These are phyloP conservation scores for Littorina saxatilis DNA, from an alignment of 1,140 invertebrate species.

Conservation along the genomic window DNA sequence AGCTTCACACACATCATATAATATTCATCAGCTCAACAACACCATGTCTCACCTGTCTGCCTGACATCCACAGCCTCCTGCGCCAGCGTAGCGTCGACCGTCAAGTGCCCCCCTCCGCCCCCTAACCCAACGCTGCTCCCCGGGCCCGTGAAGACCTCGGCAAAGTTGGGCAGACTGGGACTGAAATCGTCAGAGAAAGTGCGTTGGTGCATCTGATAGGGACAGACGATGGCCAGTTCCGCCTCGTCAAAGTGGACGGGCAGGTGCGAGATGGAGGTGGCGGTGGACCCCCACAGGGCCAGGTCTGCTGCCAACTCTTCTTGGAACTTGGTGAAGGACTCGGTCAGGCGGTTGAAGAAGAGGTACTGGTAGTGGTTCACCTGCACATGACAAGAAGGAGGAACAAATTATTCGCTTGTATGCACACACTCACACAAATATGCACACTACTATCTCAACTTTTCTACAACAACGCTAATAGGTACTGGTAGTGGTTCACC, in stretches of 20 bases:
- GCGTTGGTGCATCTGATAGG: slow-evolving; percentile 53
- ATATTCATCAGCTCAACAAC: neutral
- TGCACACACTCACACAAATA: too few species aligned
- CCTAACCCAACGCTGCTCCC: too few species aligned
- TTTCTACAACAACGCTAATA: slow-evolving; percentile 89
- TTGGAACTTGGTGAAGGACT: slow-evolving; percentile 84
- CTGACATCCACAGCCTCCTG: neutral
- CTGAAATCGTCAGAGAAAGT: slow-evolving; percentile 57
- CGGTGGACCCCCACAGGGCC: slow-evolving; percentile 53
- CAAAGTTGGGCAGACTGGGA: slow-evolving; percentile 23
- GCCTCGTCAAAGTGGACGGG: slow-evolving; percentile 88
- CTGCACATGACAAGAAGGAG: too few species aligned
- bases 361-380: slow-evolving; percentile 94
- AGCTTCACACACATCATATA: too few species aligned
- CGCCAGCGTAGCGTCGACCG: neutral
- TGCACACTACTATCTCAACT: too few species aligned
- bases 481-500: too few species aligned
- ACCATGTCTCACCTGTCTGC: neutral
- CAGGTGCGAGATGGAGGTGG: slow-evolving; percentile 70
- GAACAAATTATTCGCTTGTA: too few species aligned
- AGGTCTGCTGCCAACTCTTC: slow-evolving; percentile 84
- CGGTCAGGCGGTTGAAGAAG: slow-evolving; percentile 89
- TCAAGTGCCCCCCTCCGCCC: neutral
- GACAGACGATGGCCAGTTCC: slow-evolving; percentile 91
- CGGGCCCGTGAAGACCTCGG: slow-evolving; percentile 19